Base-by-base conservation (phyloP, 1,140 invertebrate genomes). In the Maniola jurtina region DNA sequence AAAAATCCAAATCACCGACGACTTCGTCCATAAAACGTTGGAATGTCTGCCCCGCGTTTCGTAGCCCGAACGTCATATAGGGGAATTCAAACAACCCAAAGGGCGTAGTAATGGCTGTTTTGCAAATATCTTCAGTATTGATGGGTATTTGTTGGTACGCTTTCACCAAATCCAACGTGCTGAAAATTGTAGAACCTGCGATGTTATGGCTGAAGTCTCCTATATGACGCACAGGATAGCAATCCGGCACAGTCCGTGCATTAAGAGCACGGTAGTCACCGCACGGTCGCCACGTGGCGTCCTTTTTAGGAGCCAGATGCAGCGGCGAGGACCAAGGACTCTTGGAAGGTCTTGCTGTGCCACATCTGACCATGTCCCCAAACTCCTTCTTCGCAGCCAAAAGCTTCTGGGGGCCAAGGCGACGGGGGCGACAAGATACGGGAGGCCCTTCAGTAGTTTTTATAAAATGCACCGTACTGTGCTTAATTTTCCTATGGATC, bases 11-110 rank as follows among this genome's bases (percentile, higher is more conserved):
- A 25, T 25, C 25, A 25, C 25, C 25, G 25, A 25, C 25, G 25
- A 25, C 25, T 25, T 25, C 64, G 14, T 66, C 64, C 3, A 66
- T 36, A 35, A 66, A 66, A 8, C 64, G 47, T 60, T 66, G 64
- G 25, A 66, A 66, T 4, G 64, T 66, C 13, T 66, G 64, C 48
- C 42, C 57, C 5, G 64, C 64, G 9, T 66, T 66, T 8, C 64
- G 13, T 5, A 66, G 35, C 7, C 63, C 63, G 47, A 64, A 64
- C 1, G 63, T 64, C 63, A 64, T 64, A n/a, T 40, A 60, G 0
- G 42, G 58, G 13, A 60, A 60, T n/a, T 60, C 58, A 33, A 10
- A 60, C 9, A 60, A 50, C 5, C 63, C 63, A 15, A 66, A 66
- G 2, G 64, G 64, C 0, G 64, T 66, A 2, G 64, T 66, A 11